These are phyloP conservation scores for Cranoglanis bouderius DNA, from an alignment of 2,113 vertebrate genomes.

Conservation along the genomic window DNA sequence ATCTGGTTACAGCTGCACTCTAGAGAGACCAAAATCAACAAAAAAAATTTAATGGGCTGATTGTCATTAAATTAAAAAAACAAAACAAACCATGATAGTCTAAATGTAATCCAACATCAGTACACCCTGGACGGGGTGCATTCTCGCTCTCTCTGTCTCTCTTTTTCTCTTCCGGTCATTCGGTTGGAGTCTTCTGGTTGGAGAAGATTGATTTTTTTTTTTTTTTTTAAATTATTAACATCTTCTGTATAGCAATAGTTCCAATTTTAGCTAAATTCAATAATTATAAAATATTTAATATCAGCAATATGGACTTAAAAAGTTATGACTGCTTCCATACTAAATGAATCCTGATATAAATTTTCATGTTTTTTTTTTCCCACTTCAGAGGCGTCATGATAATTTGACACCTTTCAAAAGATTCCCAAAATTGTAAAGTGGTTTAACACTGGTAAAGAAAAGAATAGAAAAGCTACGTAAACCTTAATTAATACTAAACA, in stretches of 20 bases:
- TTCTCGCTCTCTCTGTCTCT: neutral
- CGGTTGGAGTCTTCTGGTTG: no score
- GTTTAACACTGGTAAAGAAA: no score
- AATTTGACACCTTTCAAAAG: neutral
- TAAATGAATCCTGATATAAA: neutral
- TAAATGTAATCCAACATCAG: neutral
- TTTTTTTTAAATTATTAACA: neutral
- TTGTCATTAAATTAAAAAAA: neutral
- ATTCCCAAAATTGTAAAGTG: neutral
- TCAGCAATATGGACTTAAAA: neutral
- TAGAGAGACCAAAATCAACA: constrained; percentile 55
- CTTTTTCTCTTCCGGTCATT: no score
- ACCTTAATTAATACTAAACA: no score
- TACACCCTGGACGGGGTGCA: no score
- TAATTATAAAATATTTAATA: neutral
- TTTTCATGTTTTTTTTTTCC: neutral
- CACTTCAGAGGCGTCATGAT: neutral
- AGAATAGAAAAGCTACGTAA: neutral
- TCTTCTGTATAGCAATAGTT: neutral
- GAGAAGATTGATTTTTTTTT: neutral
- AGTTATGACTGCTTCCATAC: neutral
- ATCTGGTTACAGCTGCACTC: constrained; percentile 98
- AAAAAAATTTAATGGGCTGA: neutral
- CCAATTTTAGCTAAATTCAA: neutral
- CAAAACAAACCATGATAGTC: neutral